phyloP scores from a whole-genome alignment of 2,888 invertebrate genomes.

The Protula sp. region DNA sequence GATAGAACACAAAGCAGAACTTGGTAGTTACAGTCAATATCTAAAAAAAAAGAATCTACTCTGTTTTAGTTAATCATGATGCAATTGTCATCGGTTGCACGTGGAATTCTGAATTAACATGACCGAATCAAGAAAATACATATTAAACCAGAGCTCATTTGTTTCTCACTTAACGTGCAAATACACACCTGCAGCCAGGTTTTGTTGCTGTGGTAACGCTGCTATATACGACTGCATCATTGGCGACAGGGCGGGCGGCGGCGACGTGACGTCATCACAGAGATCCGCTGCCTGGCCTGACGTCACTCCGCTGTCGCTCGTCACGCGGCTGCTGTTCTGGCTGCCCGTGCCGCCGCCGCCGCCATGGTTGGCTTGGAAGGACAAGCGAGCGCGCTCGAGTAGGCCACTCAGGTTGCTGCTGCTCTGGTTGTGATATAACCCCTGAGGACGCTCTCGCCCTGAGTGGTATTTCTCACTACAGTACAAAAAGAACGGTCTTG shows the following conservation, averaged over 20 bases:
- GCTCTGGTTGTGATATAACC: not conserved
- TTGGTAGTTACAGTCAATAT: too few species aligned
- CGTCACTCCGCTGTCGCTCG: conserved; percentile 16
- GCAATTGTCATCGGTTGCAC: too few species aligned
- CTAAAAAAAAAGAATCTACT: too few species aligned
- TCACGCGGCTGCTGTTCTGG: conserved; percentile 6
- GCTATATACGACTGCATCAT: conserved; percentile 16
- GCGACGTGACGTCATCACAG: conserved; percentile 12
- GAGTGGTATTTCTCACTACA: not conserved
- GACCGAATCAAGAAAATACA: too few species aligned
- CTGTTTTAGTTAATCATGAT: too few species aligned
- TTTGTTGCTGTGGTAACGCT: too few species aligned
- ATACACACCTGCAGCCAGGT: too few species aligned
- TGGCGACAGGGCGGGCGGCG: conserved; percentile 10
- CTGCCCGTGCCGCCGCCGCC: not conserved
- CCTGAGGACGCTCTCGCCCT: not conserved
- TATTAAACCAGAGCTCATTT: too few species aligned
- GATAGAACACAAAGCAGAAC: not conserved
- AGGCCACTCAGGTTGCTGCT: not conserved
- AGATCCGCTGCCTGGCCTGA: conserved; percentile 5
- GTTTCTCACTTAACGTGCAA: too few species aligned
- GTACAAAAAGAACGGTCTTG: too few species aligned
- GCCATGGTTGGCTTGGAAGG: too few species aligned
- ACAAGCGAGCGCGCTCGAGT: not conserved
- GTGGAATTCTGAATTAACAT: too few species aligned